Percentiles rank a stretch among this genome's conserved stretches.
phyloP scores from a whole-genome alignment of 2,113 vertebrate genomes.

The Amphiprion percula region DNA sequence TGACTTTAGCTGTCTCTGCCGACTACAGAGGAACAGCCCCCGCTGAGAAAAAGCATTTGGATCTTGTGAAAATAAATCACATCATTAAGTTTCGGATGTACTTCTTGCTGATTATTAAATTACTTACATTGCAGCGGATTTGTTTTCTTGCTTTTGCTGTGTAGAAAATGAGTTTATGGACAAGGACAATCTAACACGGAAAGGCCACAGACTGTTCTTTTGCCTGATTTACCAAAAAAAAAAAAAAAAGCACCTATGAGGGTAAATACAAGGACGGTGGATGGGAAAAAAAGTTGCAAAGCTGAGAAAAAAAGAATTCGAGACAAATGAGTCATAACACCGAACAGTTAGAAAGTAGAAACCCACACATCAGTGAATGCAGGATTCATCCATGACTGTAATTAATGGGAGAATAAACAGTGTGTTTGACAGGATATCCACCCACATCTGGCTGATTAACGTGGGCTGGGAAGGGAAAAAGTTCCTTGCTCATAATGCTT shows the following conservation, averaged over 20 bases:
- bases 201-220: neutral
- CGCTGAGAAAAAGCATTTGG: constrained; percentile 38
- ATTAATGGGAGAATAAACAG: constrained; percentile 21
- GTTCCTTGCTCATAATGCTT: neutral
- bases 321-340: neutral
- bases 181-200: neutral
- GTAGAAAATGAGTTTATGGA: neutral
- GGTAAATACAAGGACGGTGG: neutral
- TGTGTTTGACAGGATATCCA: constrained; percentile 3
- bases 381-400: constrained; percentile 2
- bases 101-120: constrained; percentile 9
- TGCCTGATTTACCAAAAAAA: neutral
- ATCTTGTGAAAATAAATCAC: constrained; percentile 20
- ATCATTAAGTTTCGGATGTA: constrained; percentile 8
- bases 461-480: neutral
- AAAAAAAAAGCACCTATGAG: neutral
- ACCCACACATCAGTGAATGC: neutral
- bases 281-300: neutral
- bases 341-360: neutral
- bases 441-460: constrained; percentile 34
- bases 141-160: neutral
- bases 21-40: constrained; percentile 5
- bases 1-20: constrained; percentile 30
- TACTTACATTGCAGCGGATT: constrained; percentile 11
- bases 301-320: neutral